Evolutionary conservation across 2,888 invertebrate species (phyloP).

Genomic region (Agelastica alni): DNA sequence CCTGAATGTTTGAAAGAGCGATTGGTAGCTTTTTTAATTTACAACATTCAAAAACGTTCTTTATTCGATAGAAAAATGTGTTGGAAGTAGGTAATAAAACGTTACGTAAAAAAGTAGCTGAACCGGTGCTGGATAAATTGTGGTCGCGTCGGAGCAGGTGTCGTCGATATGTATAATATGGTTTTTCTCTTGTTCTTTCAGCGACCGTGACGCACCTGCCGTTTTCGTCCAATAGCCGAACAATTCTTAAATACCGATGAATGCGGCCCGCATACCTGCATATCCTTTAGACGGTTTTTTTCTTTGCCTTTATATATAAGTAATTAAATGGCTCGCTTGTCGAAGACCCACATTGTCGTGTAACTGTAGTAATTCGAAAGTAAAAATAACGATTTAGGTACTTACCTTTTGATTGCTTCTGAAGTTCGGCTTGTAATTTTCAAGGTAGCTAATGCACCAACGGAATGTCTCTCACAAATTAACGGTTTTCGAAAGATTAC

Average conservation of each 20-base stretch:
- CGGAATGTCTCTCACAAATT: no score
- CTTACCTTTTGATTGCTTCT: no score
- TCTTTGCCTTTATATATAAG: slow-evolving; percentile 2
- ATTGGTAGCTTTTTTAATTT: no score
- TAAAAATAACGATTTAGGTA: no score
- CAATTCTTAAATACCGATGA: slow-evolving; percentile 27
- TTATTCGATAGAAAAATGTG: no score
- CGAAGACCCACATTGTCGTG: slow-evolving; percentile 15
- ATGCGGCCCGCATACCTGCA: slow-evolving; percentile 34
- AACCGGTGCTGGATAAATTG: background rate
- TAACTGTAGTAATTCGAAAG: slow-evolving; percentile 3
- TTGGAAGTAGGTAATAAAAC: no score
- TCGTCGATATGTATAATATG: background rate
- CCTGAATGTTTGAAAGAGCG: no score
- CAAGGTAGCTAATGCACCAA: no score
- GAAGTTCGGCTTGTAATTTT: no score
- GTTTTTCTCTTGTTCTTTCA: slow-evolving; percentile 3
- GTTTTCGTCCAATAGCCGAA: slow-evolving; percentile 31
- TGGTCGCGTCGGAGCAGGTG: slow-evolving; percentile 20
- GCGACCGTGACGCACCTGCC: slow-evolving; percentile 32
- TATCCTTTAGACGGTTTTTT: slow-evolving; percentile 14
- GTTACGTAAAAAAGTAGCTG: background rate
- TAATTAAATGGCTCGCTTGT: background rate
- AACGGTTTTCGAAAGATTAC: no score
- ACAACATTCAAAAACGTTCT: no score